phyloP scores from a whole-genome alignment of 2,113 vertebrate species.

The Engystomops pustulosus region DNA sequence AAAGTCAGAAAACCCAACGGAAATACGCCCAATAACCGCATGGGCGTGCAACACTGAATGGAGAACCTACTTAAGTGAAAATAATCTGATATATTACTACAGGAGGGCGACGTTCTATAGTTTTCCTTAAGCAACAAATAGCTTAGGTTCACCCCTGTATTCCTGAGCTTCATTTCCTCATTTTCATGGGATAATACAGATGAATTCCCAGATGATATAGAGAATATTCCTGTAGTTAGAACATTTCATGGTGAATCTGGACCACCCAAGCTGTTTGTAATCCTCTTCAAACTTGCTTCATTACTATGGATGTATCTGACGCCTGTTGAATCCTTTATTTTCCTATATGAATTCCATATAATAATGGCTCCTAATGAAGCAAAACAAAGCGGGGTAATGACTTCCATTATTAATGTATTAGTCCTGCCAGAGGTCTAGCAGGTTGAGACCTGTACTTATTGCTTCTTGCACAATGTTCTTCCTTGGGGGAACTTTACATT shows the following conservation, averaged over 20 bases:
- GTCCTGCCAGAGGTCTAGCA: too few relatives aligned
- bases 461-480: not conserved
- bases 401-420: not conserved
- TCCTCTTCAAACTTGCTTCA: not conserved
- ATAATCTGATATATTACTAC: too few relatives aligned
- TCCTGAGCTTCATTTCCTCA: too few relatives aligned
- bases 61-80: too few relatives aligned
- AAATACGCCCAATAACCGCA: too few relatives aligned
- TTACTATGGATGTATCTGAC: not conserved
- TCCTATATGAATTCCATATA: not conserved
- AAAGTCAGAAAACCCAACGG: too few relatives aligned
- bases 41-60: too few relatives aligned
- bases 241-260: not conserved
- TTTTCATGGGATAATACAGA: too few relatives aligned
- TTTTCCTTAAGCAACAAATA: too few relatives aligned
- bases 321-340: not conserved
- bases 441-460: conserved; percentile 10
- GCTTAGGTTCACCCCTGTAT: too few relatives aligned
- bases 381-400: not conserved
- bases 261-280: not conserved
- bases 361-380: not conserved
- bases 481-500: conserved; percentile 5
- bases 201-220: too few relatives aligned
- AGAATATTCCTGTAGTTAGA: not conserved
- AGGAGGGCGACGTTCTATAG: too few relatives aligned